These are phyloP conservation scores for Acanthopagrus latus DNA, from an alignment of 2,797 vertebrate species.

Conservation along the genomic window DNA sequence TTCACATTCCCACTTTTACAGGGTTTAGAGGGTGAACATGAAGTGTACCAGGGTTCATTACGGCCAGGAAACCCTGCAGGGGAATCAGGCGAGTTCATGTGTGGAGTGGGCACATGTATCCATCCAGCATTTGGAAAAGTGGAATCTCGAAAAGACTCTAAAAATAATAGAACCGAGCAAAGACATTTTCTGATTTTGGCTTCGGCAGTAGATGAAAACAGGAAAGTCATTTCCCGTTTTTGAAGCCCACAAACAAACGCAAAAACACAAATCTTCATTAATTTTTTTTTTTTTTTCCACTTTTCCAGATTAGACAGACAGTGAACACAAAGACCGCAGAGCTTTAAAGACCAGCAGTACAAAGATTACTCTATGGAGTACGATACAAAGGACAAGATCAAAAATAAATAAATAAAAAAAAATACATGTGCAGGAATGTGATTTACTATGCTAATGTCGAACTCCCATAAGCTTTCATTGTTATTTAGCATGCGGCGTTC, in stretches of 20 bases:
- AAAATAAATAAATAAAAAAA: not conserved
- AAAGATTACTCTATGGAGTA: not conserved
- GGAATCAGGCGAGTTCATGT: not conserved
- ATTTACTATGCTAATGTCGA: constrained; percentile 14
- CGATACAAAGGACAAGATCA: not conserved
- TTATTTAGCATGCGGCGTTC: constrained; percentile 11
- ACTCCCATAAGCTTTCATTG: constrained; percentile 7
- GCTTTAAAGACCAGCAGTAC: not conserved
- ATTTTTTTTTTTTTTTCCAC: not conserved
- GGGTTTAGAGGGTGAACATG: constrained; percentile 22
- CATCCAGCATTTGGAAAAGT: not conserved
- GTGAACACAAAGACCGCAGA: not conserved
- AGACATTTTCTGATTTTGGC: not conserved
- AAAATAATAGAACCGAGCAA: not conserved
- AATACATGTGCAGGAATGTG: constrained; percentile 14
- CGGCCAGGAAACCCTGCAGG: constrained; percentile 13
- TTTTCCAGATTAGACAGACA: not conserved
- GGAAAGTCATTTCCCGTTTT: not conserved
- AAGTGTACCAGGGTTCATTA: constrained; percentile 19
- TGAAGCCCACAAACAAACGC: not conserved
- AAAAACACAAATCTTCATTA: not conserved
- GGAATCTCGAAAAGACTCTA: not conserved
- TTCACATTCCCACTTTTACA: constrained; percentile 27
- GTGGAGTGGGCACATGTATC: constrained; percentile 1
- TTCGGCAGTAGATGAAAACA: not conserved